Conservation (phyloP, 2,797 vertebrate species). For the Cynodonichthys magdalenae region DNA sequence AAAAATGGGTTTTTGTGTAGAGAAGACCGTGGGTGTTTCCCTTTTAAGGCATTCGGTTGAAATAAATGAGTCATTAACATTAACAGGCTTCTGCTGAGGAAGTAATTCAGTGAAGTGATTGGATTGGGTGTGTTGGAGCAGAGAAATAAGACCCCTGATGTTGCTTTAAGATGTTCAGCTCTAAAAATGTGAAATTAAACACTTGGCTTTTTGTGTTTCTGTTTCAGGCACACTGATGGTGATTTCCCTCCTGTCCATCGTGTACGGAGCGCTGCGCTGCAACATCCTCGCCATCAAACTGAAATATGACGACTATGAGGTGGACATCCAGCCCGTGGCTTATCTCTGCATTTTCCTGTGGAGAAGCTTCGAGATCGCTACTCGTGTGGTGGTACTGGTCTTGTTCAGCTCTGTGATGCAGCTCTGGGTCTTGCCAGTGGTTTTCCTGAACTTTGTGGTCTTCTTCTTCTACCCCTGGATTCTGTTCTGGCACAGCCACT, state of each 20-base stretch:
- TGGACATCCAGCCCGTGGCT: constrained; percentile 88
- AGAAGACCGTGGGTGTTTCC: too few species aligned
- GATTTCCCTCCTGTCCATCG: constrained; percentile 94
- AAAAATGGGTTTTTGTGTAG: too few species aligned
- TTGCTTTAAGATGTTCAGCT: neutral
- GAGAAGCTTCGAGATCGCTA: constrained; percentile 96
- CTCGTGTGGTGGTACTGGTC: constrained; percentile 90
- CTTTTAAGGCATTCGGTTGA: too few species aligned
- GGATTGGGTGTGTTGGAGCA: too few species aligned
- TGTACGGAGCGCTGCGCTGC: constrained; percentile 96
- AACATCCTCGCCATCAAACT: constrained; percentile 98
- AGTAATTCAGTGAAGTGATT: too few species aligned
- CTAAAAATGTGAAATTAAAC: neutral
- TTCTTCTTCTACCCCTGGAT: constrained; percentile 95
- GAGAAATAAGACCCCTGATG: too few species aligned
- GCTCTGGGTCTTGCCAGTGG: constrained; percentile 88
- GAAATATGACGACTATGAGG: constrained; percentile 93
- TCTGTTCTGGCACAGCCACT: constrained; percentile 92
- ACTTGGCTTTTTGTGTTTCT: neutral
- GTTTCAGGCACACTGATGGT: constrained; percentile 89
- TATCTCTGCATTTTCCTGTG: constrained; percentile 95
- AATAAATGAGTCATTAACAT: too few species aligned
- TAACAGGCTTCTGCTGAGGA: too few species aligned
- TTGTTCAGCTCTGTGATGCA: constrained; percentile 94
- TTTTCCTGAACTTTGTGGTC: constrained; percentile 88